phyloP scores from a whole-genome alignment of 2,797 vertebrate species.

The Myiotriccus ornatus region DNA sequence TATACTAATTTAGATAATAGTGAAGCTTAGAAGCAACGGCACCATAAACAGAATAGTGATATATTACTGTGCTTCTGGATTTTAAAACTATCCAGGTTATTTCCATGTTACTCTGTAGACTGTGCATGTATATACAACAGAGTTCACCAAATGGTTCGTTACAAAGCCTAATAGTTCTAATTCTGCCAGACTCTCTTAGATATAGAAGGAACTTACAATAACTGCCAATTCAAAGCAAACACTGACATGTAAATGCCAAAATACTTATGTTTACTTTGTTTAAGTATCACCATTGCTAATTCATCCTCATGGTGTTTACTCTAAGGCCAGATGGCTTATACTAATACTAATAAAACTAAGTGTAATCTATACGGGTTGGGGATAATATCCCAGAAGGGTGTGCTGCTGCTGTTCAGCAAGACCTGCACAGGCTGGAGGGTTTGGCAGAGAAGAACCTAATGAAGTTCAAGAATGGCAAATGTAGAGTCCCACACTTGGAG shows the following conservation, averaged over 20 bases:
- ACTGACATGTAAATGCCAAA: not conserved
- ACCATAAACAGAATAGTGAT: not conserved
- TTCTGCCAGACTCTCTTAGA: not conserved
- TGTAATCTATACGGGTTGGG: not conserved
- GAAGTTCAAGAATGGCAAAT: not conserved
- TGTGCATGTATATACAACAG: not conserved
- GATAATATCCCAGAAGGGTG: not conserved
- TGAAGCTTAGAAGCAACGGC: not conserved
- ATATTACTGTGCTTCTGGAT: not conserved
- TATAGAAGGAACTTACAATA: not conserved
- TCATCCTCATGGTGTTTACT: not conserved
- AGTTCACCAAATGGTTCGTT: not conserved
- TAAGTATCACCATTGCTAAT: not conserved
- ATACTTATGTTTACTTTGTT: not conserved
- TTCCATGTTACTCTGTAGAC: not conserved
- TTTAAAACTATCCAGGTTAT: not conserved
- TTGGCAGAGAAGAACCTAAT: not conserved
- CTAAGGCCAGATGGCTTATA: not conserved
- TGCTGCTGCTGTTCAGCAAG: not conserved
- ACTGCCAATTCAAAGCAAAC: not conserved
- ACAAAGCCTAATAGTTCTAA: not conserved
- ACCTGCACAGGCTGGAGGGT: not conserved
- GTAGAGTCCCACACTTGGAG: not conserved
- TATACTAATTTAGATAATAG: not conserved
- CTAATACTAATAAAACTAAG: not conserved